Base-by-base conservation (phyloP, 2,113 vertebrate species). In the Laterallus jamaicensis region DNA sequence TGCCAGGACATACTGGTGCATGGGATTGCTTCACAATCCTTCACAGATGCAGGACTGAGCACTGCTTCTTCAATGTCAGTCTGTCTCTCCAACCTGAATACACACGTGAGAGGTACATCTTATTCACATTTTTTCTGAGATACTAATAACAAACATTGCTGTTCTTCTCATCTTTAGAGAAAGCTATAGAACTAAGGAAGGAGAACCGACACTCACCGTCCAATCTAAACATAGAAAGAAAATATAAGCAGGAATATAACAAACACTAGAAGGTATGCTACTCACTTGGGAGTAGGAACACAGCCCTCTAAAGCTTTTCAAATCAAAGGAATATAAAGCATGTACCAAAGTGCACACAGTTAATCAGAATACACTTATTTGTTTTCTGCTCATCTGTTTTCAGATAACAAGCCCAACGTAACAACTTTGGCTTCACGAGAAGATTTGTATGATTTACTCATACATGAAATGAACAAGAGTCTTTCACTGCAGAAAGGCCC, bases 1-100 rank as follows among this genome's bases (percentile, higher is more conserved):
- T 24, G 20, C 32, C 52, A 75, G n/a, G 29, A 37, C 0, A 0
- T 4, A 14, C 0, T 10, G 11, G 13, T 18, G 7, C 35, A 47
- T 3, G 11, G 37, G 6, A 16, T 2, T 42, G 15, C 2, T 39
- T 39, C 39, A 39, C 39, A 39, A 12, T 67, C 52, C 42, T 81
- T 11, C 35, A 39, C 31, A 47, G 26, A 3, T 20, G 22, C 21
- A 87, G 21, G 17, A 54, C 47, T 58, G 7, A 3, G 14, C 12
- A 17, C 21, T 42, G 15, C 22, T 55, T 39, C 6, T 10, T 52
- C 4, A 60, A 12, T 39, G 24, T 5, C 11, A 15, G 40, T 9
- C 32, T 42, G 6, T 19, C 20, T 28, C 25, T 59, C 31, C 67
- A 60, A 11, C 24, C 66, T 39, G 32, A 17, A 42, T 0, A 5